Evolutionary conservation across 1,140 invertebrate species (phyloP), one percentile per base, ranked within the genome.

Genomic region (Ceratina australensis): DNA sequence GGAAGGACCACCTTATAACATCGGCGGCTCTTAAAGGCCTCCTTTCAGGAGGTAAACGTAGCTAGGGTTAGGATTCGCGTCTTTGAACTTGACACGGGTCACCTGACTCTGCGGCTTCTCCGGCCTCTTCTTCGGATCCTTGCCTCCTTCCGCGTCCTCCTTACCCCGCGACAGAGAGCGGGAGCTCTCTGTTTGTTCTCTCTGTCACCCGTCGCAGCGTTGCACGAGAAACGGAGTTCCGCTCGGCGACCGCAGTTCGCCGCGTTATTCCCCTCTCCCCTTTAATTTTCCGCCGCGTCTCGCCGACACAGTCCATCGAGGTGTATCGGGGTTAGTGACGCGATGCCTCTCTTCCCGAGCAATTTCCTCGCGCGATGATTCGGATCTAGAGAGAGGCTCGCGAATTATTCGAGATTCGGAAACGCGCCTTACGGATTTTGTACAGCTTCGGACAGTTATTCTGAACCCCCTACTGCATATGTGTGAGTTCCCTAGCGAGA

Each of bases 1-100:
- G 33, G 33, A 42, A 42, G 33, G 33, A 42, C 24, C 49, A 84
- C 67, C 79, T 84, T 73, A 72, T 80, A 67, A 73, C 67, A 72
- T 63, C 65, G 50, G 50, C 16, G 47, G 66, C 59, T 81, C 79
- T 78, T 76, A 71, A 59, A 72, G 71, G 54, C 63, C 66, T 74
- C 73, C 80, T 85, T 86, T 84, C 84, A 85, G 72, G 86, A 83
- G 84, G 85, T 89, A 91, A 89, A 88, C 82, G 85, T 86, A 80
- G 81, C 83, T 81, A 82, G 86, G 85, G 75, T 82, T 87, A 86
- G 85, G 84, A 88, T 86, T 81, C 84, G 83, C 82, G 84, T 89
- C 89, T 91, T 92, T 91, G 90, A 92, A 91, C 90, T 91, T 90
- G 88, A 90, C 88, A 89, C 88, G 88, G 90, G 88, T 91, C 89